Evolutionary conservation across 2,797 vertebrate genomes (phyloP), one percentile per base, ranked within the genome.

Genomic region (Parotocinclus haroldoi): DNA sequence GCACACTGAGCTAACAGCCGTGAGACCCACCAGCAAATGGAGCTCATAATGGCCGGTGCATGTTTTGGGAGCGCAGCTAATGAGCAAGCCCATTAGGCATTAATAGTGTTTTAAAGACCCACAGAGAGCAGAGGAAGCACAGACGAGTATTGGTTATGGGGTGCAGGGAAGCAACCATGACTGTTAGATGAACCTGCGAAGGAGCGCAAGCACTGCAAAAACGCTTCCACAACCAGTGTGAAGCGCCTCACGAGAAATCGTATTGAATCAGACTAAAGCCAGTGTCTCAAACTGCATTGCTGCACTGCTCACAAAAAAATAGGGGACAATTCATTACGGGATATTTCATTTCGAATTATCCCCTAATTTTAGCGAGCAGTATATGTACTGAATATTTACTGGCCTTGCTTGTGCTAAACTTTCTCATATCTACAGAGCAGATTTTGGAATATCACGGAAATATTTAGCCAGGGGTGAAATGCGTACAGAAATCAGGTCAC

Each of bases 101-200:
- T 87, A 89, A 89, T 85, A 77, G 83, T 82, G 70, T 84, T 88
- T 87, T 86, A 85, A 86, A 84, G 85, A 82, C 81, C 80, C 68
- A 73, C 68, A 64, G 81, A 83, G 82, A 74, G 46, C 65, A 66
- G 66, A 70, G 52, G 57, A 48, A 58, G 59, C 50, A 51, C n/a
- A 17, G 63, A 27, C 52, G n/a, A 62, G 50, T 48, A 40, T 58
- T 71, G 18, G 38, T 50, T 66, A 54, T 51, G 48, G 61, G 52
- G 66, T 36, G 48, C 64, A 36, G 53, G 51, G 60, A 56, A 64
- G 55, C 48, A 45, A 19, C 36, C 14, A 58, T 42, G 39, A 61
- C 50, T 73, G 52, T 57, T 56, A 49, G 46, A 57, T 57, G 38
- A 36, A 69, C 42, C 42, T 17, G 44, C 44, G 38, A 8, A 63